A percentile compares a stretch with the other conserved stretches of the same genome.
Evolutionary conservation across 2,113 vertebrate species (phyloP).

Genomic region (Scytalopus superciliaris): DNA sequence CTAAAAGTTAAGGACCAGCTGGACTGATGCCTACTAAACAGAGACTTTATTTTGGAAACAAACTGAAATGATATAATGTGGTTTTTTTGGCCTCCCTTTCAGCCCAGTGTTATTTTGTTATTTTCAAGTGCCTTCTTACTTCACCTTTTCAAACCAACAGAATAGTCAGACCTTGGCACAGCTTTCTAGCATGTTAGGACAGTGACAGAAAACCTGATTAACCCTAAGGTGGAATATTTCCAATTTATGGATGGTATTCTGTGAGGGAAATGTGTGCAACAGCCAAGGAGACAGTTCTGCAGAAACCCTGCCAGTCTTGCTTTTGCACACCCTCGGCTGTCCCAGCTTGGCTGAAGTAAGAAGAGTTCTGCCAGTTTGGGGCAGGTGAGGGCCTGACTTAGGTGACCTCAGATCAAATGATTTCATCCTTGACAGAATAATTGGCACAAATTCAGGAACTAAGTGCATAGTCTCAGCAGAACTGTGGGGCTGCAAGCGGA

Average conservation of each 20-base stretch:
- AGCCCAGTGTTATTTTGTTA: background rate
- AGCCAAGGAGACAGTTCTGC: background rate
- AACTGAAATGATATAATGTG: background rate
- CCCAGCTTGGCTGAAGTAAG: background rate
- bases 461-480: background rate
- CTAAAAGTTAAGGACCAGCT: background rate
- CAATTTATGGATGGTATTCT: background rate
- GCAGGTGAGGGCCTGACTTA: background rate
- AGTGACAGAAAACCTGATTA: background rate
- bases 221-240: background rate
- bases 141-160: background rate
- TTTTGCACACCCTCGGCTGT: background rate
- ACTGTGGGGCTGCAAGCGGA: background rate
- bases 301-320: rapidly evolving
- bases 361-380: background rate
- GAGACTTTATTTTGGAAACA: constrained; percentile 51
- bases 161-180: background rate
- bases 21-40: background rate
- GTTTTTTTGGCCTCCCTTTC: background rate
- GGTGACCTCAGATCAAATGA: background rate
- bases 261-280: background rate
- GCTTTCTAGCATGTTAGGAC: background rate
- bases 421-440: background rate
- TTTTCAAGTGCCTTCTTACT: background rate
- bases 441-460: background rate